A percentile compares a stretch with the other conserved stretches of the same genome.
Conservation (phyloP, 2,888 invertebrate species). For the Cantharis flavilabris region DNA sequence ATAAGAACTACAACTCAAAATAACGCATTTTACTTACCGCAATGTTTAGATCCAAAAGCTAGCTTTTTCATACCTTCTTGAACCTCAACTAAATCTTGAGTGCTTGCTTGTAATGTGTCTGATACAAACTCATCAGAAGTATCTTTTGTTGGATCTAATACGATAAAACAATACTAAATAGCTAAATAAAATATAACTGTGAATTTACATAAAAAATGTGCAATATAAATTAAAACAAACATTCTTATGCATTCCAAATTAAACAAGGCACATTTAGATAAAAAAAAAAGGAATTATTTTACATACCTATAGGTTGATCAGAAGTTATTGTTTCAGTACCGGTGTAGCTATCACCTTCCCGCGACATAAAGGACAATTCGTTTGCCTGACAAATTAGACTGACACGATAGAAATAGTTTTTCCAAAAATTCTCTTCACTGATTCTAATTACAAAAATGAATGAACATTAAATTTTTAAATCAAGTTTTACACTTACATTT, state of each 20-base stretch:
- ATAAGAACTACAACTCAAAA: conserved; percentile 22
- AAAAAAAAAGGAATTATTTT: neutral
- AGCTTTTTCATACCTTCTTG: conserved; percentile 77
- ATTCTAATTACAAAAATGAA: conserved; percentile 15
- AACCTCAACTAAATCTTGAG: conserved; percentile 72
- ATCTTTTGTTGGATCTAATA: conserved; percentile 36
- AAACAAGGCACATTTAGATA: neutral
- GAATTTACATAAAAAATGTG: conserved; percentile 2
- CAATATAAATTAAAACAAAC: conserved; percentile 5
- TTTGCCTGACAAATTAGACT: conserved; percentile 97
- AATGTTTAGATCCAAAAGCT: conserved; percentile 59
- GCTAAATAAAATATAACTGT: conserved; percentile 20
- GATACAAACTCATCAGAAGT: conserved; percentile 73
- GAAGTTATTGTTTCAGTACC: conserved; percentile 47
- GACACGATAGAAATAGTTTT: conserved; percentile 99
- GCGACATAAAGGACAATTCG: conserved; percentile 62
- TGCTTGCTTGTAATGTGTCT: conserved; percentile 71
- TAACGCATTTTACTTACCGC: conserved; percentile 54
- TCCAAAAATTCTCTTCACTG: conserved; percentile 96
- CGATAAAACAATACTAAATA: conserved; percentile 36
- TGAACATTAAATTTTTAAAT: neutral
- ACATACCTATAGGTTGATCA: conserved; percentile 52
- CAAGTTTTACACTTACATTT: conserved; percentile 78
- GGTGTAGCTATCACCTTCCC: conserved; percentile 51
- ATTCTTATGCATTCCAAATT: conserved; percentile 15